Evolutionary conservation across 1,140 invertebrate genomes (phyloP), one percentile per base, ranked within the genome.

Genomic region (Leptopilina boulardi): DNA sequence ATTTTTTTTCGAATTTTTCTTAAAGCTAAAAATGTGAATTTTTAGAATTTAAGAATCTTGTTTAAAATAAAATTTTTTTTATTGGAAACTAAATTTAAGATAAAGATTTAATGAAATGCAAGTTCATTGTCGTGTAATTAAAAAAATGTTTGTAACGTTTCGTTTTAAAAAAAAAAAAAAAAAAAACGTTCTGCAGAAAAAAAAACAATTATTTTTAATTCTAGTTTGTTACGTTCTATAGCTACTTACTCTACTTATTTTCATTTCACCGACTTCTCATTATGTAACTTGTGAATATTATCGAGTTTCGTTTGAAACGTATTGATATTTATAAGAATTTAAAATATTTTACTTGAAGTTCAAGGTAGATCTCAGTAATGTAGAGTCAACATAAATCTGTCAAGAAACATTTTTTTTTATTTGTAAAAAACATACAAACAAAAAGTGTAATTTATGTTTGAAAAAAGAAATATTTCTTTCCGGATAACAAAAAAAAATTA

Each of bases 151-250:
- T 21, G 21, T 21, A 30, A 23, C 11, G n/a, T 15, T 66, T 23
- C 13, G 13, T 51, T 2, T 3, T 13, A n/a, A 66, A 26, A 59
- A 59, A 26, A 13, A 11, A 3, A 15, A 21, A 11, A 56, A 56
- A 21, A 56, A 19, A 10, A 21, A 59, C 11, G 19, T 21, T 26
- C 10, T 23, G 51, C 3, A 59, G 23, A 59, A 26, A 66, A 66
- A 26, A 59, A 66, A 66, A 66, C 56, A 34, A 66, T 66, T 66
- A 66, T 66, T 13, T n/a, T 23, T 66, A 66, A 66, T 66, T 66
- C 56, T 15, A 30, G 56, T 66, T n/a, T 8, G 21, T 66, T 66
- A 66, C 23, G 56, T 66, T 66, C n/a, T n/a, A 5, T 66, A 1
- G 19, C 47, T 51, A 21, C 56, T 59, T 59, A 30, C 56, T 66